Base-by-base conservation (phyloP, 2,888 invertebrate species). In the Geotrupes spiniger region DNA sequence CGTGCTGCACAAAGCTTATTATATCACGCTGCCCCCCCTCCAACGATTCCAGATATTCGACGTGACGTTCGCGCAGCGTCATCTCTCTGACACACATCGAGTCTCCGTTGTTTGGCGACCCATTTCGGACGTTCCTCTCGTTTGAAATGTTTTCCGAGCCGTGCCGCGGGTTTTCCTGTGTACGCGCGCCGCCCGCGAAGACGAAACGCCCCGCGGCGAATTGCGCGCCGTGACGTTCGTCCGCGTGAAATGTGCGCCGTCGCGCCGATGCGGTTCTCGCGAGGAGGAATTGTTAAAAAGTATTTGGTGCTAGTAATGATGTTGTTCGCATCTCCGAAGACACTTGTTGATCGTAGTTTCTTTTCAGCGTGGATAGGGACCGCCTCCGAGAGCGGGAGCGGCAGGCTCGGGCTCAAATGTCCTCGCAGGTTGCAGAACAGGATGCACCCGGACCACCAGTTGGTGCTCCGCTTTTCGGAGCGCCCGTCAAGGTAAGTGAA, bases 311-410 rank as follows among this genome's bases (percentile, higher is more conserved):
- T 21, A 21, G 21, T 21, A 21, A 21, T 21, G 21, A 4, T 21
- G 21, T 6, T 21, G 3, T 21, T 21, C 4, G 21, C 6, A 4
- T 21, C 6, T 21, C 21, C 6, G 21, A 3, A 4, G 11, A 12
- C 43, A 48, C 38, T 48, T 48, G 47, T 51, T 48, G 37, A 48
- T 27, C 39, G 33, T 46, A 6, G 6, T 33, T 43, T 33, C 16
- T 36, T 66, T 68, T 47, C 63, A 74, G 74, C 64, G 71, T 73
- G 66, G 85, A 85, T 74, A 81, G 86, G 75, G 85, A 85, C 76
- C 83, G 85, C 71, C 82, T 85, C 73, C 83, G 87, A 63, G 86
- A 87, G 78, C 81, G 83, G 78, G 85, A 87, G 76, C 80, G 85
- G 66, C 83, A 84, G 76, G 84, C 84, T 75, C 82, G 86, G 73